A percentile compares a stretch with the other conserved stretches of the same genome.
phyloP scores from a whole-genome alignment of 2,797 vertebrate species.

The Tokudaia muenninki region DNA sequence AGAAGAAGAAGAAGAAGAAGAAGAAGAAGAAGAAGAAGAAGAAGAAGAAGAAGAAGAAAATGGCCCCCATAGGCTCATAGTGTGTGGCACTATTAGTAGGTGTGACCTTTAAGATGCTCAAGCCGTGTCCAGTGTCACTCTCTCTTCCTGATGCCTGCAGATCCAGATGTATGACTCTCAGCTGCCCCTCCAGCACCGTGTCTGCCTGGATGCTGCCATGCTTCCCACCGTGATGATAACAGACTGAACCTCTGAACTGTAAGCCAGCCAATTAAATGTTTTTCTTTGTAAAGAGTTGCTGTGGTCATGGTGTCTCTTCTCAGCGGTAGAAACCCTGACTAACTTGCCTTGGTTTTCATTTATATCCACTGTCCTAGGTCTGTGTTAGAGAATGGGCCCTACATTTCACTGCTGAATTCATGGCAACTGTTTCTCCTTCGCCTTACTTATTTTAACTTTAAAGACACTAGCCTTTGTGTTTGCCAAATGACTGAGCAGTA shows the following conservation, averaged over 20 bases:
- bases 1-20: too few species aligned
- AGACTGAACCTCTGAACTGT: not conserved
- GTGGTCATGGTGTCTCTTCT: not conserved
- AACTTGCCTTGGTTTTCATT: not conserved
- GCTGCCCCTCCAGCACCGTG: not conserved
- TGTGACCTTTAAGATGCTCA: not conserved
- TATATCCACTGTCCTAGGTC: not conserved
- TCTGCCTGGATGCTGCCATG: not conserved
- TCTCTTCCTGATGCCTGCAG: not conserved
- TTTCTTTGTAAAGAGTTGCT: not conserved
- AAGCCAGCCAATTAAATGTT: not conserved
- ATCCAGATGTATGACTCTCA: not conserved
- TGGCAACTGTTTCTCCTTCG: slow-evolving; percentile 4
- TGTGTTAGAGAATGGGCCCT: not conserved
- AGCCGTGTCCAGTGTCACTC: not conserved
- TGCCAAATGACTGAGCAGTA: slow-evolving; percentile 55
- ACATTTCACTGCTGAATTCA: slow-evolving; percentile 14
- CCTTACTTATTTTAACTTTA: slow-evolving; percentile 2
- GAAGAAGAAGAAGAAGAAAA: too few species aligned
- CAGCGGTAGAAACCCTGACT: not conserved
- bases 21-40: too few species aligned
- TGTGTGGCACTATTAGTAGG: not conserved
- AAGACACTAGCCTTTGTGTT: not conserved
- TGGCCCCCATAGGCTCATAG: not conserved
- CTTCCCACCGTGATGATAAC: not conserved